Evolutionary conservation across 2,113 vertebrate genomes (phyloP), one percentile per base, ranked within the genome.

Genomic region (Ophthalmolycus amberensis): DNA sequence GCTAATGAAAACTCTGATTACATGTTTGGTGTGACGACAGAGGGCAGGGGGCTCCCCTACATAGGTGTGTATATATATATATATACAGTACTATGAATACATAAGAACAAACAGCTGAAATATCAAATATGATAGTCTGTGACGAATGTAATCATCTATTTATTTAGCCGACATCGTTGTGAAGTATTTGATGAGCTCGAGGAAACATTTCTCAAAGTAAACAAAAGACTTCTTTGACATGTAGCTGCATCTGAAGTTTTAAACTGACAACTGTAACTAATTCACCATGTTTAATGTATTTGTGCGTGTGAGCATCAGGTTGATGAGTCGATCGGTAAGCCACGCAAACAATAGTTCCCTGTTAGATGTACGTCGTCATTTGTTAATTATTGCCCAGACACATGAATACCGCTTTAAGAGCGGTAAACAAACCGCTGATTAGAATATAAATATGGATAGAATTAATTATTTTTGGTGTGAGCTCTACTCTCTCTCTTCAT

Each of bases 361-460:
- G 48, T 50, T 18, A 42, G 58, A 50, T 64, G 5, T 67, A 44
- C 65, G 38, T 34, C 34, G 27, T 87, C 78, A 65, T 75, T 72
- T 73, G 63, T 65, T 52, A 64, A 72, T 79, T 79, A 64, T 54
- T 42, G 27, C 60, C 77, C 65, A 38, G 70, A 65, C 32, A 40
- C 81, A 83, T 32, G 50, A 82, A 46, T 44, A 66, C 16, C 3
- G 5, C 44, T 83, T 73, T 63, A n/a, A 85, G 71, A 87, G 54
- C 40, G 25, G 84, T 80, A 82, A 87, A 91, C 84, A 87, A 79
- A 83, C 58, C 69, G 66, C 65, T 90, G 82, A 91, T 93, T 90
- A 85, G 52, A 83, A 77, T 84, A 84, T 90, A 90, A 91, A 90
- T 92, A 91, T 91, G 84, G 63, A 88, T 82, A 62, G 59, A 84